A percentile compares a stretch with the other conserved stretches of the same genome.
phyloP scores from a whole-genome alignment of 2,888 invertebrate genomes.

The Scotopteryx bipunctaria region DNA sequence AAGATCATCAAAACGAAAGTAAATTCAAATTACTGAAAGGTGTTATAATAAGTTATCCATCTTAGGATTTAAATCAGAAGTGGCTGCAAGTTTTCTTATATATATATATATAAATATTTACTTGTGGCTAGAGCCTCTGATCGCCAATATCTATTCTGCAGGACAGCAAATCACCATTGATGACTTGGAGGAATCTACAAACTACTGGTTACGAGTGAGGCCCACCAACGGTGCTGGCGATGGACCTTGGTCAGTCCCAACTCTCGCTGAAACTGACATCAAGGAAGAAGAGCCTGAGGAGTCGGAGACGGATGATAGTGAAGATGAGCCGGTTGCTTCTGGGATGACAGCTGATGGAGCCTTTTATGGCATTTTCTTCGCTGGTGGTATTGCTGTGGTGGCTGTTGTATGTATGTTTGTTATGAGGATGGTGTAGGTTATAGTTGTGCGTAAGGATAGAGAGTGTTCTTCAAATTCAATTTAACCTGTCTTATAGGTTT shows the following conservation, averaged over 20 bases:
- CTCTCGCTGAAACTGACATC: constrained; percentile 38
- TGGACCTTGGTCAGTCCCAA: constrained; percentile 57
- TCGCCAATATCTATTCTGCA: too few relatives aligned
- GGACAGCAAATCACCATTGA: constrained; percentile 41
- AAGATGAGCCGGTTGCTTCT: constrained; percentile 24
- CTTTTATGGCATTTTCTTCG: constrained; percentile 66
- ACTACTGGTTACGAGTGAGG: constrained; percentile 60
- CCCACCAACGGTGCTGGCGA: constrained; percentile 56
- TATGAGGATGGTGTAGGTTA: constrained; percentile 51
- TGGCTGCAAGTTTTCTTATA: too few relatives aligned
- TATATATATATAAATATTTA: too few relatives aligned
- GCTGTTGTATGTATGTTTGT: constrained; percentile 56
- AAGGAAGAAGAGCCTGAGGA: constrained; percentile 22
- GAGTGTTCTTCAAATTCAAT: too few relatives aligned
- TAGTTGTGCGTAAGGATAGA: too few relatives aligned
- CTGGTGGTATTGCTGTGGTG: constrained; percentile 56
- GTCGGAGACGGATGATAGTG: constrained; percentile 29
- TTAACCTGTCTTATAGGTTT: too few relatives aligned
- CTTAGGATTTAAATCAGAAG: too few relatives aligned
- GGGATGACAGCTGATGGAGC: constrained; percentile 31
- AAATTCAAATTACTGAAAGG: too few relatives aligned
- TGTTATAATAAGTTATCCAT: too few relatives aligned
- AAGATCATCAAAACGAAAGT: too few relatives aligned
- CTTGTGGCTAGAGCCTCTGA: too few relatives aligned
- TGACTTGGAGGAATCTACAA: constrained; percentile 51